Percentiles rank a stretch among this genome's conserved stretches.
These are phyloP conservation scores for Catharus minimus DNA, from an alignment of 2,113 vertebrate genomes.

Conservation along the genomic window DNA sequence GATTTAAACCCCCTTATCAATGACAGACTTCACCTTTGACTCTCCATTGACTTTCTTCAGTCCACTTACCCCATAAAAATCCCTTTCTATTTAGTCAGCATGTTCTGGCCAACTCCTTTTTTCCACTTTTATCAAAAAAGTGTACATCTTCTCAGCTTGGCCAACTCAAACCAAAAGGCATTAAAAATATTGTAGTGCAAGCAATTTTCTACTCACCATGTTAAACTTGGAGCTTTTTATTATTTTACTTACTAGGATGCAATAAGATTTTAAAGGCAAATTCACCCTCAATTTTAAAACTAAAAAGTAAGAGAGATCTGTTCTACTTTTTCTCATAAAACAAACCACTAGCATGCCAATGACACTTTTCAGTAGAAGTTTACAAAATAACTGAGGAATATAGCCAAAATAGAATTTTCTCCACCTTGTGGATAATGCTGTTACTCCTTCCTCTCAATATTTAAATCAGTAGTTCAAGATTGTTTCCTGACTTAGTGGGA, in stretches of 20 bases:
- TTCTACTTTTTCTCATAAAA: neutral
- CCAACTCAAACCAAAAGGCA: neutral
- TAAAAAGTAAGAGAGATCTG: neutral
- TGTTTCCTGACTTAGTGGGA: neutral
- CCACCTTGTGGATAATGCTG: neutral
- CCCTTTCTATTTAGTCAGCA: neutral
- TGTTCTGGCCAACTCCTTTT: neutral
- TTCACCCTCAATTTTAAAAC: neutral
- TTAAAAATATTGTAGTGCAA: neutral
- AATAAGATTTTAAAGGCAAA: constrained; percentile 5
- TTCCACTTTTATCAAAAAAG: neutral
- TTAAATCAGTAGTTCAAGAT: neutral
- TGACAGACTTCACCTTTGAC: neutral
- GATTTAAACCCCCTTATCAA: neutral
- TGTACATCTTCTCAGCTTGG: neutral
- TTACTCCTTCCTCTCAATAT: neutral
- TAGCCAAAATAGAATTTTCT: neutral
- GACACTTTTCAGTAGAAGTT: neutral
- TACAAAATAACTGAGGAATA: neutral
- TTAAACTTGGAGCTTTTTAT: neutral
- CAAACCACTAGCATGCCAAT: neutral
- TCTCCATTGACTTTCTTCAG: neutral
- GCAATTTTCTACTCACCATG: neutral
- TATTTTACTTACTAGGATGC: neutral
- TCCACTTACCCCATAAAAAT: neutral